Percentiles rank a stretch among this genome's conserved stretches.
These are phyloP conservation scores for Cyanoderma ruficeps DNA, from an alignment of 2,113 vertebrate species.

Conservation along the genomic window DNA sequence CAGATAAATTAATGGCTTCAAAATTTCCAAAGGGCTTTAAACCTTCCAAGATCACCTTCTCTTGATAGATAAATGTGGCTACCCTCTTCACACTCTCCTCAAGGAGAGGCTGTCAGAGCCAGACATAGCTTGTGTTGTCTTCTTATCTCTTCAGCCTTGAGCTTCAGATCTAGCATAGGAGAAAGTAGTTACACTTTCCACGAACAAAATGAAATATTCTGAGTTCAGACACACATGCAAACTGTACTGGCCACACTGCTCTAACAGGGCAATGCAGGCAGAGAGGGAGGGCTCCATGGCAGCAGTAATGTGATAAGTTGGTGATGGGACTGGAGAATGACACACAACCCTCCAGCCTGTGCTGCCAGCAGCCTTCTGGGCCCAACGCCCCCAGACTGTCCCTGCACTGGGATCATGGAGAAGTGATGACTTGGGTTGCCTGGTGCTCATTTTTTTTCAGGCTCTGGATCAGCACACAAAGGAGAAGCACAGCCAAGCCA, in stretches of 20 bases:
- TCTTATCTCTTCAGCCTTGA: neutral
- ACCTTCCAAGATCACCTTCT: neutral
- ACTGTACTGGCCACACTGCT: neutral
- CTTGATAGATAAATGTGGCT: neutral
- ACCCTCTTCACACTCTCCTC: neutral
- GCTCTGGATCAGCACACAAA: neutral
- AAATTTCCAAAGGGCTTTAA: neutral
- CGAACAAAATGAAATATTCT: neutral
- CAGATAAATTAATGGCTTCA: neutral
- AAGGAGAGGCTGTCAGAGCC: neutral
- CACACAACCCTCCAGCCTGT: neutral
- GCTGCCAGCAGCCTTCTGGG: neutral
- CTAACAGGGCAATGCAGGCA: neutral
- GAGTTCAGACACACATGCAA: neutral
- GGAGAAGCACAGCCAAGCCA: neutral
- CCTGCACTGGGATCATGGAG: neutral
- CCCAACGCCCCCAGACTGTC: neutral
- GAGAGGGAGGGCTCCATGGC: neutral
- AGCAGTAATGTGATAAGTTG: accelerated
- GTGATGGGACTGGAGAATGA: neutral
- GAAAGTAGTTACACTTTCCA: neutral
- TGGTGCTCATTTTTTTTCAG: neutral
- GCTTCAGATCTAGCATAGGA: neutral
- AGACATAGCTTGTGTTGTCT: neutral
- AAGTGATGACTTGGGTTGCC: neutral